Base-by-base conservation (phyloP, 2,888 invertebrate species). In the Hylaea fasciaria region DNA sequence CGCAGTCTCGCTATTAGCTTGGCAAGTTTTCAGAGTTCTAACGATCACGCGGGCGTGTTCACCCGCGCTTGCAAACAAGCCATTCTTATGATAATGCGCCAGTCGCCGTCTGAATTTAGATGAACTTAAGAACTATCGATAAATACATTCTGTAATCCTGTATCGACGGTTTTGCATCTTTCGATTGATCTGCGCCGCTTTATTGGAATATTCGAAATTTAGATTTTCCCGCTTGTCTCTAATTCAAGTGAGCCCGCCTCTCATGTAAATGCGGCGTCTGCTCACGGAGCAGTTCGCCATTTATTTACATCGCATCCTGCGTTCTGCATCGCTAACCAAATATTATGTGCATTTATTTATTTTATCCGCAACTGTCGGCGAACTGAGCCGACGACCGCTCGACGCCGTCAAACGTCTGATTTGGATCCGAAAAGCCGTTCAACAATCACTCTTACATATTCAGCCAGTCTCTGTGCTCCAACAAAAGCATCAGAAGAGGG, bases 301-400 rank as follows among this genome's bases (percentile, higher is more conserved):
- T 79, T 84, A 82, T 83, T 81, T 81, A 74, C 71, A 72, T 71
- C 70, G 74, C 75, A 77, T 77, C 70, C 73, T 71, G 70, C 62
- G 63, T 70, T 70, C 72, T 77, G 85, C 83, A 83, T 86, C 82
- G 77, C 82, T 82, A 85, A 86, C 83, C 86, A 88, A 89, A 89
- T 88, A 82, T 83, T 88, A 89, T 89, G 89, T 89, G 85, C 90
- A 91, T 91, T 84, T 85, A 87, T 90, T 89, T 86, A 82, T 83
- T 82, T 82, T 78, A 80, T 76, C 78, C 77, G 68, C 68, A 70
- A 65, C 73, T 71, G 77, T 76, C 78, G 66, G 76, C 74, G 71
- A 69, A 72, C 70, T 72, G 69, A 77, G 74, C 74, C 69, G 72
- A 73, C 72, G 72, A 68, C 65, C 67, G 69, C 72, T 75, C 65